Evolutionary conservation across 2,113 vertebrate species (phyloP), one percentile per base, ranked within the genome.

Genomic region (Spea bombifrons): DNA sequence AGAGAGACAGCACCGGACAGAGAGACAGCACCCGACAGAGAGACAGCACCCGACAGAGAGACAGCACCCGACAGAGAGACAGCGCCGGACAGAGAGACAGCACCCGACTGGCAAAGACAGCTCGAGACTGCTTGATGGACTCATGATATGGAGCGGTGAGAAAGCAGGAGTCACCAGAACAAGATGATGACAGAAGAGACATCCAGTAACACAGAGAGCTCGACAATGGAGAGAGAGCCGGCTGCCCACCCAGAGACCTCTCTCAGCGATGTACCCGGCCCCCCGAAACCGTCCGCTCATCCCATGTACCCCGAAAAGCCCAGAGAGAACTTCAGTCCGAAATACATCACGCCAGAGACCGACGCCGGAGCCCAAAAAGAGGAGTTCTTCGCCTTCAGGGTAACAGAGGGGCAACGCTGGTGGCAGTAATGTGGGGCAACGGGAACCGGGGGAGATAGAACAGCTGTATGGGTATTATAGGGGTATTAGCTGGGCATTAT

Each of bases 301-400:
- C 8, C 13, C 4, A 72, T 76, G 69, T 79, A 79, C 63, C 55
- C 70, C 43, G 12, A 15, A n/a, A 15, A 55, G 70, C 77, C 77
- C 7, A 50, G 77, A n/a, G 48, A 48, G n/a, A n/a, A 49, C 15
- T 79, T 73, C 12, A 57, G 61, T 43, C 77, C 70, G 4, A 8
- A 79, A 47, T 43, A 66, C 8, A 67, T 79, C 61, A 46, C 10
- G 5, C 43, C 69, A 0, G 63, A 49, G 57, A 7, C n/a, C 5
- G 47, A 17, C n/a, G 9, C 10, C 15, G 50, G 16, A 3, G 10
- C 8, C 7, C 12, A 43, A 2, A 49, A 43, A 7, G 16, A 72
- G 66, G 57, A 73, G 6, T 72, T 55, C 67, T 57, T 75, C 61
- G 55, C 71, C 15, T 57, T 72, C 61, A 57, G 72, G 70, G 71